Percentiles rank a stretch among this genome's conserved stretches.
Conservation (phyloP, 2,113 vertebrate genomes). For the Gymnobelideus leadbeateri region DNA sequence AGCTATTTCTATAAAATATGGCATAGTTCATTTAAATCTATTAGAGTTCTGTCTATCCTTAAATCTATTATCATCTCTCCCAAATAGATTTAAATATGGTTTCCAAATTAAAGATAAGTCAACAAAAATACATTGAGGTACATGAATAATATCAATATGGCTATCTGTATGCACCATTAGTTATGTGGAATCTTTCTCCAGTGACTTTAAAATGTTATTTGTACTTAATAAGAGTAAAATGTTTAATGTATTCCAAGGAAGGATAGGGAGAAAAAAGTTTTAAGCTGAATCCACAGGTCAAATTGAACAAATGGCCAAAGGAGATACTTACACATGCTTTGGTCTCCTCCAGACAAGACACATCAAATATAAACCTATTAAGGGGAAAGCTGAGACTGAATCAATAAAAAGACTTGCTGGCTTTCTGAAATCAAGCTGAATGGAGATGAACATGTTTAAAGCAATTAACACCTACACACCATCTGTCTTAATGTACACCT, state of each 20-base stretch:
- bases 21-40: background rate
- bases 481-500: conserved; percentile 9
- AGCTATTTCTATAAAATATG: background rate
- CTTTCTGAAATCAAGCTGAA: background rate
- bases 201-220: background rate
- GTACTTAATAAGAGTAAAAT: background rate
- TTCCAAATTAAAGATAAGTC: background rate
- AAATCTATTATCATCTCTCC: background rate
- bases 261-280: background rate
- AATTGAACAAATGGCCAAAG: background rate
- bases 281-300: background rate
- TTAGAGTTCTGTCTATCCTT: background rate
- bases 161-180: background rate
- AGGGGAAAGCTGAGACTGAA: background rate
- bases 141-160: background rate
- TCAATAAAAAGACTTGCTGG: background rate
- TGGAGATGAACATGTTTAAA: background rate
- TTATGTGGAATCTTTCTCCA: background rate
- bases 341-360: background rate
- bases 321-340: background rate
- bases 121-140: background rate
- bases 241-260: background rate
- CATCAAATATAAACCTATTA: background rate
- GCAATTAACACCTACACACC: conserved; percentile 8
- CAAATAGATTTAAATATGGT: background rate